Base-by-base conservation (phyloP, 64 coral and sea anemone genomes). In the Montipora cactus region DNA sequence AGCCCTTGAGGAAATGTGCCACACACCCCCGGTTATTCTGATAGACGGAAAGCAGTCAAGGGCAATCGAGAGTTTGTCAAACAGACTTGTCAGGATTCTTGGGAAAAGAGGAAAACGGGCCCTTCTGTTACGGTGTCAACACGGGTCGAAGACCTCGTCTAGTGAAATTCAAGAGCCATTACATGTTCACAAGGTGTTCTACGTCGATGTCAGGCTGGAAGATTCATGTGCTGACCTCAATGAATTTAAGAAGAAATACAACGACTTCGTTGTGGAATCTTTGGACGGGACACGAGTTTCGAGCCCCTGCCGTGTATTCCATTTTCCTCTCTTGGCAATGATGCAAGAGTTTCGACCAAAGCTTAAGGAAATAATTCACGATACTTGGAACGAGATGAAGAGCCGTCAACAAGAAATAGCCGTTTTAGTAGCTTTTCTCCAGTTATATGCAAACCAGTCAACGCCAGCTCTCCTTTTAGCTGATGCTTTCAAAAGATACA, bases 251-350 rank as follows among this genome's bases (percentile, higher is more conserved):
- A 12, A 37, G 0, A 96, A 93, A 47, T 96, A 96, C 62, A 96
- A 77, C 7, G 95, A 94, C 71, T 94, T 80, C 79, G 89, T 96
- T 15, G 50, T 76, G n/a, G 44, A 91, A 53, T 87, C 75, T 0
- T 61, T 92, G 9, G 52, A 46, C 14, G 59, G 73, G 62, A 87
- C 53, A 11, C 64, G 11, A 23, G 4, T 44, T 2, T 55, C 66
- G 0, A 75, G 76, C 37, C n/a, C 44, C 2, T 76, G 87, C 1
- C 91, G 95, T 62, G 95, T 96, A 5, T 96, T 96, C 52, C 95
- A 96, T 67, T 96, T 96, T 53, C 95, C 95, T 2, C 88, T 96
- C 1, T 70, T 96, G 2, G 95, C 95, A 47, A 96, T 96, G 95
- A 57, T 96, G 91, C 47, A 91, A 13, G 61, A 77, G 52, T 96